Conservation (phyloP, 2,797 vertebrate genomes). For the Takifugu ocellatus region DNA sequence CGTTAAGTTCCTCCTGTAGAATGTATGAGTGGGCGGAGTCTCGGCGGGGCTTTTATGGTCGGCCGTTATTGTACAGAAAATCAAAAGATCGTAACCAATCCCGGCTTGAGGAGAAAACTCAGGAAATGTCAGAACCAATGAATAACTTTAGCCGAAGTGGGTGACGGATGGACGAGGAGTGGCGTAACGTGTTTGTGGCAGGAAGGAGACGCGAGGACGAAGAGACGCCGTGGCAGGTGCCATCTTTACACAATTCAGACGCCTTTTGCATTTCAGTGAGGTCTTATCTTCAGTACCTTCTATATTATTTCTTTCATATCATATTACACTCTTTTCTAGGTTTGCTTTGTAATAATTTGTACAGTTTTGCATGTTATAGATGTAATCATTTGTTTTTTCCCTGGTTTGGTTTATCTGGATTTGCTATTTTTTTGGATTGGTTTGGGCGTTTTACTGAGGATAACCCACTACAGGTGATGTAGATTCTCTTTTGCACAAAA, state of each 20-base stretch:
- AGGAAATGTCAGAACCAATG: slow-evolving; percentile 69
- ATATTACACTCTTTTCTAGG: slow-evolving; percentile 81
- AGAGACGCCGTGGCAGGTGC: slow-evolving; percentile 18
- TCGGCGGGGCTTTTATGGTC: slow-evolving; percentile 33
- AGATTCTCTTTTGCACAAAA: slow-evolving; percentile 94
- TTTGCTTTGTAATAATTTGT: slow-evolving; percentile 96
- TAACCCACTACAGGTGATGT: slow-evolving; percentile 88
- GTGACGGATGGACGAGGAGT: slow-evolving; percentile 8
- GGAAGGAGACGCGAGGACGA: slow-evolving; percentile 22
- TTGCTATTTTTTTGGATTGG: slow-evolving; percentile 77
- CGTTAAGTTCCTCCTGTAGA: slow-evolving; percentile 40
- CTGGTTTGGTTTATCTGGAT: slow-evolving; percentile 73
- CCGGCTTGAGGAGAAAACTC: slow-evolving; percentile 55
- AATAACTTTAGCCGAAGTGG: slow-evolving; percentile 48
- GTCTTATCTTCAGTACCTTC: slow-evolving; percentile 84
- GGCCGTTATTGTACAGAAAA: slow-evolving; percentile 47
- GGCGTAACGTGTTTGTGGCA: slow-evolving; percentile 10
- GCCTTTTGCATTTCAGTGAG: slow-evolving; percentile 81
- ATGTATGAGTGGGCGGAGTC: slow-evolving; percentile 33
- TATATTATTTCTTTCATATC: slow-evolving; percentile 86
- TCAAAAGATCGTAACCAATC: slow-evolving; percentile 14
- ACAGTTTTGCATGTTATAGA: slow-evolving; percentile 97
- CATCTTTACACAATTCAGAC: slow-evolving; percentile 36
- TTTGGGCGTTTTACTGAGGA: slow-evolving; percentile 87
- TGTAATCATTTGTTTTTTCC: slow-evolving; percentile 87